phyloP scores from a whole-genome alignment of 1,140 invertebrate species.

The Trigoniulus corallinus region DNA sequence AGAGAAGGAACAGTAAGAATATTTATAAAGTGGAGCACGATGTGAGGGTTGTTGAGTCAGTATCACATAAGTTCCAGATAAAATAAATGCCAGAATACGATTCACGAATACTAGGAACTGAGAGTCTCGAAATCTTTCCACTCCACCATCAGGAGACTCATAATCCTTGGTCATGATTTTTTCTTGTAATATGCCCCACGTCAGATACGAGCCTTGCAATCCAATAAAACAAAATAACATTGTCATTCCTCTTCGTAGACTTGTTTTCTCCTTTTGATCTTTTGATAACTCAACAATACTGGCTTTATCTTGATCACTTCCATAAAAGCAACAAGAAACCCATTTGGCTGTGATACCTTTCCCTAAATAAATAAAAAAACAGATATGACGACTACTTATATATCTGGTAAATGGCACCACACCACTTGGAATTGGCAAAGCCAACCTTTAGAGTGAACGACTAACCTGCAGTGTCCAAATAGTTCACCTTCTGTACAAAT shows the following conservation, averaged over 20 bases:
- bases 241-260: conserved; percentile 35
- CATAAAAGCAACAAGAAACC: too few species aligned
- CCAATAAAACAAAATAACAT: conserved; percentile 68
- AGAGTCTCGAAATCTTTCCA: conserved; percentile 67
- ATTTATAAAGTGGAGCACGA: conserved; percentile 81
- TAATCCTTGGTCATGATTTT: conserved; percentile 44
- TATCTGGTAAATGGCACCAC: too few species aligned
- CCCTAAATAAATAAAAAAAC: too few species aligned
- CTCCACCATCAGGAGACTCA: conserved; percentile 35
- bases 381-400: too few species aligned
- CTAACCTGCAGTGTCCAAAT: conserved; percentile 58
- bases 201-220: conserved; percentile 74
- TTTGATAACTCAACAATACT: too few species aligned
- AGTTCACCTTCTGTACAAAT: conserved; percentile 61
- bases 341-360: too few species aligned
- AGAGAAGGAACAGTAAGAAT: conserved; percentile 88
- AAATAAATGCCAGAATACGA: conserved; percentile 62
- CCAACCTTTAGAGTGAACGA: too few species aligned
- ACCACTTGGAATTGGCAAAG: too few species aligned
- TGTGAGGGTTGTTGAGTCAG: conserved; percentile 47
- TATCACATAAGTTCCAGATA: conserved; percentile 44
- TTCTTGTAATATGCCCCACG: conserved; percentile 77
- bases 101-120: conserved; percentile 93
- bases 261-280: neutral
- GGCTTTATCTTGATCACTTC: too few species aligned